These are phyloP conservation scores for Leptinotarsa texana DNA, from an alignment of 1,140 invertebrate species.

Conservation along the genomic window DNA sequence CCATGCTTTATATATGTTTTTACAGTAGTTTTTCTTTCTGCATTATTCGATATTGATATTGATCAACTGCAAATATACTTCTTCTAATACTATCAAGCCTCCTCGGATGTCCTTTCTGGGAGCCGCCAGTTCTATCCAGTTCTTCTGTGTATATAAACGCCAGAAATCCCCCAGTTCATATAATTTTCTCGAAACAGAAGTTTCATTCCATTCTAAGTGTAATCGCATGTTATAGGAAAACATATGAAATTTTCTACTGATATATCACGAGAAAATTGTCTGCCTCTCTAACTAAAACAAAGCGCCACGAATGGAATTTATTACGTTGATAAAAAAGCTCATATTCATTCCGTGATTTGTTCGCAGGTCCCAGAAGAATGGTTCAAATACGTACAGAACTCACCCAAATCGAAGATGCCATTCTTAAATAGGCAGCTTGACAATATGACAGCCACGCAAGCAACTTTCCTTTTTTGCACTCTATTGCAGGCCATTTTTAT, in stretches of 20 bases:
- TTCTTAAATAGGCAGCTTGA: conserved; percentile 47
- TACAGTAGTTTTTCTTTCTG: too few relatives aligned
- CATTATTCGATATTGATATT: too few relatives aligned
- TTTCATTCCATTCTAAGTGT: too few relatives aligned
- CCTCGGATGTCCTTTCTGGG: too few relatives aligned
- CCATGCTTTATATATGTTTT: too few relatives aligned
- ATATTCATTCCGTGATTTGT: conserved; percentile 39
- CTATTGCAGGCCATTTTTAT: conserved; percentile 47
- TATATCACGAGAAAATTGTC: neutral
- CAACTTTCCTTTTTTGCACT: conserved; percentile 49
- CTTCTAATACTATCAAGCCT: too few relatives aligned
- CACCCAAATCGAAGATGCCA: conserved; percentile 45
- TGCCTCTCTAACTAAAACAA: conserved; percentile 23
- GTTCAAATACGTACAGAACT: conserved; percentile 42
- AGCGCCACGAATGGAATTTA: conserved; percentile 22
- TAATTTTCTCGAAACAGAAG: too few relatives aligned
- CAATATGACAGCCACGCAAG: conserved; percentile 49
- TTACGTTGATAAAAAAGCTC: conserved; percentile 19
- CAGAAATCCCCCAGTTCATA: neutral
- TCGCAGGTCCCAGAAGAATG: conserved; percentile 47
- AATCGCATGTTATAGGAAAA: too few relatives aligned
- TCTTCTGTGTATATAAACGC: too few relatives aligned
- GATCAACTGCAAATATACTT: too few relatives aligned
- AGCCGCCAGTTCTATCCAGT: too few relatives aligned
- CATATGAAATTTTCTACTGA: too few relatives aligned